Evolutionary conservation across 2,113 vertebrate genomes (phyloP), one percentile per base, ranked within the genome.

Genomic region (Cichladusa arquata): DNA sequence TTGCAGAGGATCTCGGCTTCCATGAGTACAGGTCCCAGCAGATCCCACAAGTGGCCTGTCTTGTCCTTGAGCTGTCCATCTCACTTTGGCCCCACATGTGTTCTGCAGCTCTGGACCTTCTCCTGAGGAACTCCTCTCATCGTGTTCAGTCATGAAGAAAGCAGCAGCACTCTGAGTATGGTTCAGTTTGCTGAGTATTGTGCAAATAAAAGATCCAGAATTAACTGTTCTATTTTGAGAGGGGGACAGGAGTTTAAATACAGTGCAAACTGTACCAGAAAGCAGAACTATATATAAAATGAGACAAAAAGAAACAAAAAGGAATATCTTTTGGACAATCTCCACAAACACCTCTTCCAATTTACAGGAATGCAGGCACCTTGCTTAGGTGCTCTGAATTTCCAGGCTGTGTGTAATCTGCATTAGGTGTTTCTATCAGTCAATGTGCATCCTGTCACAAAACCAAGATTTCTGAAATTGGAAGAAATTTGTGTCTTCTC

Each of bases 371-470:
- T 28, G 19, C 20, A 93, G 31, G 5, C 4, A 50, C 18, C 19
- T 56, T 64, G 25, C 29, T 70, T 20, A 81, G 14, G 14, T 67
- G 19, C 14, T 72, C 19, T 77, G 25, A 73, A 88, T 62, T 84
- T 29, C 31, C 56, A 72, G 60, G 11, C 38, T 84, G 10, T n/a
- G 4, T 58, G 19, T 51, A 17, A 69, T 3, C 10, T 65, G 4
- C 0, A 0, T 56, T 25, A n/a, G 11, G 15, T 17, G 4, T 54
- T 77, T 84, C 42, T 40, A n/a, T 24, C 11, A 57, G 7, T 28
- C 33, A 79, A 1, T 3, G 10, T 78, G 17, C 26, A 67, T 47
- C 20, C 20, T 47, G 11, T 24, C 67, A 42, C 24, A 86, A 91
- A 77, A 12, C 3, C 18, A 42, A 60, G 44, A 67, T 33, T 28